phyloP scores from a whole-genome alignment of 2,888 invertebrate genomes.

The Drosophila kokeensis region DNA sequence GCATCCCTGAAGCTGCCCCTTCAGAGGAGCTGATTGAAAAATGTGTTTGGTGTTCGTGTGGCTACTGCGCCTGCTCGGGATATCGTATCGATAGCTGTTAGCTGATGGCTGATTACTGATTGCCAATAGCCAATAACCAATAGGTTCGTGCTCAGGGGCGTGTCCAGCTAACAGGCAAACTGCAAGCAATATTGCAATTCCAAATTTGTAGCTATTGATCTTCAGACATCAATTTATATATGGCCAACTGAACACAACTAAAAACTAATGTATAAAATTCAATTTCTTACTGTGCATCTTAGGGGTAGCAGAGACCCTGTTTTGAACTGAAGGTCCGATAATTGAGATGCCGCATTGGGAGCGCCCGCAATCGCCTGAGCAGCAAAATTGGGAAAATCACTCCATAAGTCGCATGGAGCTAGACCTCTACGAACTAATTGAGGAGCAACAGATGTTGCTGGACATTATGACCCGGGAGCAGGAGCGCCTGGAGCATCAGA shows the following conservation, averaged over 20 bases:
- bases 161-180: conserved; percentile 3
- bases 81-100: conserved; percentile 19
- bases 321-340: background rate
- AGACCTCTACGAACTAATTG: conserved; percentile 42
- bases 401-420: conserved; percentile 9
- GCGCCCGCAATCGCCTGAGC: background rate
- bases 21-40: conserved; percentile 29
- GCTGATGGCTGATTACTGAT: conserved; percentile 23
- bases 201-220: background rate
- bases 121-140: conserved; percentile 36
- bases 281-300: background rate
- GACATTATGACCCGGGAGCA: conserved; percentile 25
- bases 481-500: conserved; percentile 13
- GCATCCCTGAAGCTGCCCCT: conserved; percentile 20
- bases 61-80: conserved; percentile 69
- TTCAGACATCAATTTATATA: background rate
- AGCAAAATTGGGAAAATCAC: background rate
- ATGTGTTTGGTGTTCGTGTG: background rate
- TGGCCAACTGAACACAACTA: background rate
- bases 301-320: conserved; percentile 25
- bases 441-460: conserved; percentile 39
- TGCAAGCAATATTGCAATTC: background rate
- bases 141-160: conserved; percentile 6
- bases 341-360: conserved; percentile 33
- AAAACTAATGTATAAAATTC: background rate